Evolutionary conservation across 64 coral and sea anemone species (phyloP), one percentile per base, ranked within the genome.

Genomic region (Actinia equina): DNA sequence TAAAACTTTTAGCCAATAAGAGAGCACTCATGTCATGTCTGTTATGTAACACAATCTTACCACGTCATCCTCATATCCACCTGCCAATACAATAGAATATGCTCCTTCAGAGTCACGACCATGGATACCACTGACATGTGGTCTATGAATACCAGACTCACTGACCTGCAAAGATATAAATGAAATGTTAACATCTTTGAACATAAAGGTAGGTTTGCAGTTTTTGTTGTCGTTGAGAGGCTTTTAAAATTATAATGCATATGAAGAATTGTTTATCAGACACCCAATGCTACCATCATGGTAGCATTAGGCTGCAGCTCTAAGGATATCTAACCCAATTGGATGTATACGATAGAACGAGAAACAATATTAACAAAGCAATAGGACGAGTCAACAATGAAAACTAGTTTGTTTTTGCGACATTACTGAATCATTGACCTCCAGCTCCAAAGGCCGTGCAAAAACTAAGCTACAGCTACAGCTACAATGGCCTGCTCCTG

Each of bases 81-180:
- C 97, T 65, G 97, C 97, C 63, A 99, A 83, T 12, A 99, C 97
- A 83, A 99, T 99, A 27, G 97, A 99, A 77, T 95, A 99, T 9
- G 97, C 93, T 57, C 97, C 97, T 62, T 99, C 97, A 3, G 77
- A 87, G 58, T 99, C 97, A 17, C 97, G 91, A 5, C 97, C 97
- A 84, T 99, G 97, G 62, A 99, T 99, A 14, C 97, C 97, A 77
- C 97, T 99, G 59, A 99, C 97, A 91, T 99, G 97, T 20, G 97
- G 97, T 79, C 97, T 84, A 76, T 99, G 97, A 87, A 99, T 94
- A 56, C 97, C 97, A 23, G 97, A 93, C 83, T 99, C 97, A 91
- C 97, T 99, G 6, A 92, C 97, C 97, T 99, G 25, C 45, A 52
- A 49, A 81, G 17, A n/a, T 49, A n/a, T 11, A 22, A 81, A 81